Base-by-base conservation (phyloP, 2,797 vertebrate species). In the Arnoldichthys spilopterus region DNA sequence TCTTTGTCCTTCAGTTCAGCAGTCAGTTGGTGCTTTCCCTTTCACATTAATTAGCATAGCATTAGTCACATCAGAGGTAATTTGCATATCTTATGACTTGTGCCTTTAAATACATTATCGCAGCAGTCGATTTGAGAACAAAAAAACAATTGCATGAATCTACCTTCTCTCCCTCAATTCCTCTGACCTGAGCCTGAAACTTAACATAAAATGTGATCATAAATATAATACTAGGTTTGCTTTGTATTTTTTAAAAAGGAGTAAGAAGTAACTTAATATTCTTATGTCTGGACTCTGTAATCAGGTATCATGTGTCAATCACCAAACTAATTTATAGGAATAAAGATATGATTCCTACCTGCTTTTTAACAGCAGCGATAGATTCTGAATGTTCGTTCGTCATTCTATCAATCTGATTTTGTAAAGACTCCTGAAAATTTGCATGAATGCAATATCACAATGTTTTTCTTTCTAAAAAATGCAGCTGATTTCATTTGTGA, bases 111-210 rank as follows among this genome's bases (percentile, higher is more conserved):
- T 78, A 51, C 22, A 40, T 6, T 63, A 64, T 30, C 1, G 15
- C 30, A 66, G 72, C 77, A 81, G 82, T 28, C 86, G 30, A 66
- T 22, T 59, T 15, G 18, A 26, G 5, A 63, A 30, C 30, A 20
- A 26, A n/a, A 34, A 40, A 11, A 26, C 0, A 26, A n/a, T 6
- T 26, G 1, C 6, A 62, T 62, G 20, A 13, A 59, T 20, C 28
- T 96, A 99, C 97, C 96, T 96, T 98, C 89, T 98, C 96, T 90
- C 94, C 95, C 89, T 98, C 96, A 72, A 92, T 76, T 83, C 85
- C 89, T 90, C 90, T 94, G 85, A 97, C 89, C 91, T 92, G 95
- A 90, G 88, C 85, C 91, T 98, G 96, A 78, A 98, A 93, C 97
- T 96, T 81, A 28, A 88, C 70, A 43, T 30, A 72, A 43, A 16